phyloP scores from a whole-genome alignment of 2,113 vertebrate species.

The Burhinus oedicnemus region DNA sequence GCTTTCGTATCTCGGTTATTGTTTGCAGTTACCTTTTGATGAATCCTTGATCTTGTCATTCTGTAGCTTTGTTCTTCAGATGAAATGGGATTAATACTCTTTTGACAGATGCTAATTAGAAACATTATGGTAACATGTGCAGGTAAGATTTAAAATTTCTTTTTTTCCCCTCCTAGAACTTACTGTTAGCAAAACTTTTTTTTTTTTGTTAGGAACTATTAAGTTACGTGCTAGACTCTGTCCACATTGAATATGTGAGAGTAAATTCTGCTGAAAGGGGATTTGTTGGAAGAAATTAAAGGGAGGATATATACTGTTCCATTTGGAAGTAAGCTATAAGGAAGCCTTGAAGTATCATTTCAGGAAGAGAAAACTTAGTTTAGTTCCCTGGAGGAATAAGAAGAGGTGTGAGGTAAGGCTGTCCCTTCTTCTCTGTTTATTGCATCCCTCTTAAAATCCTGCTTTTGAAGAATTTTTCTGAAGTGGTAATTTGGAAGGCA shows the following conservation, averaged over 20 bases:
- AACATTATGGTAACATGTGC: not conserved
- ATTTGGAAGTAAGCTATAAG: not conserved
- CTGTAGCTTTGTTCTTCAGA: not conserved
- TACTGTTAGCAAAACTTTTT: not conserved
- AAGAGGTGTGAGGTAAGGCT: not conserved
- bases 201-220: not conserved
- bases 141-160: not conserved
- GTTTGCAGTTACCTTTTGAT: not conserved
- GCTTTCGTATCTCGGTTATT: rapidly evolving
- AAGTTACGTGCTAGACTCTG: not conserved
- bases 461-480: not conserved
- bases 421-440: not conserved
- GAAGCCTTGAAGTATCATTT: not conserved
- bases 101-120: not conserved
- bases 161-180: not conserved
- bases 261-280: not conserved
- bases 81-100: not conserved
- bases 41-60: not conserved
- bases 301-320: not conserved
- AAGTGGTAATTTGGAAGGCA: not conserved
- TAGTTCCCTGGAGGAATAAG: not conserved
- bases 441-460: not conserved
- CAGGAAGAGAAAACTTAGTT: not conserved
- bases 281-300: not conserved
- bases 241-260: not conserved